Percentiles rank a stretch among this genome's conserved stretches.
Evolutionary conservation across 1,140 invertebrate genomes (phyloP).

Genomic region (Bombus superbus): DNA sequence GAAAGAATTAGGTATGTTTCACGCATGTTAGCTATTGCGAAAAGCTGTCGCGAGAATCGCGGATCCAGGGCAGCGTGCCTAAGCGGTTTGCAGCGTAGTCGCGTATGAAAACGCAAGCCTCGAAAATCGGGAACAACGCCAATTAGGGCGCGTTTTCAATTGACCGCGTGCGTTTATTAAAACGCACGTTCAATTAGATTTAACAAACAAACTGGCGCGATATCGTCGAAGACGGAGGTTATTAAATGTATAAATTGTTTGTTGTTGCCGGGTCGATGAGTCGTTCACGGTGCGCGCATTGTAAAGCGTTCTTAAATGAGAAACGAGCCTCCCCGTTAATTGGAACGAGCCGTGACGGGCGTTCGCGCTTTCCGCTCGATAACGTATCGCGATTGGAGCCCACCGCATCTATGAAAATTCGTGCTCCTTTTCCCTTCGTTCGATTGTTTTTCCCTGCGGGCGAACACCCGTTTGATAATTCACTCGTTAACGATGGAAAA

Average conservation of each 20-base stretch:
- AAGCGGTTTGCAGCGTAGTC: conserved; percentile 24
- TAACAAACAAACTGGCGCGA: neutral
- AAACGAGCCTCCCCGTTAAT: conserved; percentile 22
- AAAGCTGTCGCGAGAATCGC: neutral
- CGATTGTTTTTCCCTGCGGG: neutral
- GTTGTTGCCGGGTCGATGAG: neutral
- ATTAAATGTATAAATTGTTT: conserved; percentile 38
- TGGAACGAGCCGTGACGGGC: neutral
- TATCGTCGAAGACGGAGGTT: conserved; percentile 23
- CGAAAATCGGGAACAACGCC: neutral
- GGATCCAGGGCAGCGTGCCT: neutral
- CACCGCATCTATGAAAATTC: conserved; percentile 10
- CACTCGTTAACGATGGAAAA: conserved; percentile 23
- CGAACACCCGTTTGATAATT: conserved; percentile 11
- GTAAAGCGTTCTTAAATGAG: conserved; percentile 10
- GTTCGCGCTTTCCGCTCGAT: conserved; percentile 1
- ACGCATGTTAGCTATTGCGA: neutral
- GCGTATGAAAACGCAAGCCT: conserved; percentile 14
- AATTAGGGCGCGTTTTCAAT: conserved; percentile 35
- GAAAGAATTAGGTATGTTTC: conserved; percentile 11
- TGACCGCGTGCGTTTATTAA: conserved; percentile 19
- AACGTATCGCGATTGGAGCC: neutral
- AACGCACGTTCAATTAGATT: conserved; percentile 26
- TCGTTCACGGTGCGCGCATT: neutral
- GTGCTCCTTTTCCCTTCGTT: neutral